Percentiles rank a stretch among this genome's conserved stretches.
These are phyloP conservation scores for Exephanes ischioxanthus DNA, from an alignment of 2,888 invertebrate genomes.

Conservation along the genomic window DNA sequence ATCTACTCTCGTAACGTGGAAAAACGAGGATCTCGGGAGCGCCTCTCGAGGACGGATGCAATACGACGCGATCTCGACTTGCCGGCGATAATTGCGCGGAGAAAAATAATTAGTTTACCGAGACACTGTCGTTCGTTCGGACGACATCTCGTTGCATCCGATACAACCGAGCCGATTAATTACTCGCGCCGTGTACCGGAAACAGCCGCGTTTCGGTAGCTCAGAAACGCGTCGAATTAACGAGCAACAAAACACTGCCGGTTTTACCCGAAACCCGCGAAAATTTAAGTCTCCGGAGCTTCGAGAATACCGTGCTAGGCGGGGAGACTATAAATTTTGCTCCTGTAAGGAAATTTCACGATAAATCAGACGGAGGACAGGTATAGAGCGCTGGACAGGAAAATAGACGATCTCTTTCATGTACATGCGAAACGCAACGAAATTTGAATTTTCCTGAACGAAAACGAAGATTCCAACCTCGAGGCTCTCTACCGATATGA, in stretches of 20 bases:
- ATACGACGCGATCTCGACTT: neutral
- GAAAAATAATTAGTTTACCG: neutral
- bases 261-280: neutral
- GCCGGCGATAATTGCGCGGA: neutral
- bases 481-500: neutral
- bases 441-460: neutral
- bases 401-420: neutral
- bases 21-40: neutral
- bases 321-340: neutral
- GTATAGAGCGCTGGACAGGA: neutral
- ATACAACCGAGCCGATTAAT: slow-evolving; percentile 10
- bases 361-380: neutral
- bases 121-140: neutral
- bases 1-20: neutral
- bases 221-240: slow-evolving; percentile 20
- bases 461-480: neutral
- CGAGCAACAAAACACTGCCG: neutral
- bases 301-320: neutral
- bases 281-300: neutral
- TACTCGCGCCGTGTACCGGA: neutral
- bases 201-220: neutral
- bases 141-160: slow-evolving; percentile 8
- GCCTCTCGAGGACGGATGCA: neutral
- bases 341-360: neutral
- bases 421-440: neutral